These are phyloP conservation scores for Ormyrus nitidulus DNA, from an alignment of 2,888 invertebrate species.

Conservation along the genomic window DNA sequence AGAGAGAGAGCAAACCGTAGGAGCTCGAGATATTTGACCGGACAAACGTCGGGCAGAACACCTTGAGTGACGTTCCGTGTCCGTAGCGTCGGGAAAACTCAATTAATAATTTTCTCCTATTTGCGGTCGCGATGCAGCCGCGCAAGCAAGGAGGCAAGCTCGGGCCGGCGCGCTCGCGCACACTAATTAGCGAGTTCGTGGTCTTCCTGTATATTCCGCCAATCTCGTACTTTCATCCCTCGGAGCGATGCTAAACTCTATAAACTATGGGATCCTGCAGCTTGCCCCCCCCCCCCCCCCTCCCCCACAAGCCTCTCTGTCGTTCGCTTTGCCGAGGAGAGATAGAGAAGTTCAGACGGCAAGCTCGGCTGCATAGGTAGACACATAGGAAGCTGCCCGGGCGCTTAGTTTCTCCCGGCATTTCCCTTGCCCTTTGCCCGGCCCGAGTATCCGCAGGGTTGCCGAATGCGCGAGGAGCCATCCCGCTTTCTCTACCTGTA, in stretches of 20 bases:
- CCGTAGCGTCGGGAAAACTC: constrained; percentile 48
- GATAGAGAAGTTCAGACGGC: background rate
- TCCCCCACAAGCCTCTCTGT: background rate
- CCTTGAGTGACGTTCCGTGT: constrained; percentile 46
- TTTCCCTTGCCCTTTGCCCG: background rate
- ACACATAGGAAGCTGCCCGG: too few species aligned
- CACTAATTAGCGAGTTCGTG: constrained; percentile 59
- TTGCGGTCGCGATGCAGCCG: constrained; percentile 28
- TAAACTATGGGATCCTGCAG: constrained; percentile 57
- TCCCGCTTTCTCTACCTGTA: constrained; percentile 21
- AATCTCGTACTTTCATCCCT: constrained; percentile 61
- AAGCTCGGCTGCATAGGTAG: too few species aligned
- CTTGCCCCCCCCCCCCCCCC: too few species aligned
- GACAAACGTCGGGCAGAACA: background rate
- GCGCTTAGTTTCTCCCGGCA: too few species aligned
- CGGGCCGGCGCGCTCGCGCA: constrained; percentile 7
- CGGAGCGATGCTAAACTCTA: constrained; percentile 60
- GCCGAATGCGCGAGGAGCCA: background rate
- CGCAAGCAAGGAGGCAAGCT: too few species aligned
- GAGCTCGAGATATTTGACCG: background rate
- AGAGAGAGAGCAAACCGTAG: background rate
- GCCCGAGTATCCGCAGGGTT: background rate
- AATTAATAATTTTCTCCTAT: constrained; percentile 61
- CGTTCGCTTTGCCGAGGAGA: background rate
- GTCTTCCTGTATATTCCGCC: constrained; percentile 57